Evolutionary conservation across 2,888 invertebrate species (phyloP), one percentile per base, ranked within the genome.

Genomic region (Teinopalpus imperialis): DNA sequence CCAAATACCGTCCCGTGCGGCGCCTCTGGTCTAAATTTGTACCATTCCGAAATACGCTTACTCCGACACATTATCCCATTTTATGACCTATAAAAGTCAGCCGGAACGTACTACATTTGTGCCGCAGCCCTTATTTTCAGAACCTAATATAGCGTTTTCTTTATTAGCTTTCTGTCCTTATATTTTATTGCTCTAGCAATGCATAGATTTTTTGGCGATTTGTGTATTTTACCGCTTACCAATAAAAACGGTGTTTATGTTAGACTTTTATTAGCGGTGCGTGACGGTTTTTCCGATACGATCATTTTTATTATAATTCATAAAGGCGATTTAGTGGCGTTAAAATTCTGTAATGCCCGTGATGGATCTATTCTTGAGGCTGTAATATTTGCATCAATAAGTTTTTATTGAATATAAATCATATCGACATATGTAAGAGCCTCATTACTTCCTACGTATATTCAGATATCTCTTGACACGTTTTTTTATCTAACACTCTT

Each of bases 41-140:
- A 81, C 81, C 72, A 79, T 79, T 81, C 86, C 76, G 72, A 82
- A 87, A 86, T 85, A 83, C 81, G 81, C 79, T 81, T 76, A 79
- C 80, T 69, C 80, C 77, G 66, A 74, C 81, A 81, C 83, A 87
- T 87, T 87, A 88, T 85, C 78, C 82, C 76, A 69, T 74, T 88
- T 88, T 87, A 88, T 83, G 74, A 86, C 78, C 87, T 72, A 88
- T 88, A 87, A 87, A 88, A 85, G 87, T 87, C 86, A 81, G 72
- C 58, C 66, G 64, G 63, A 80, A 83, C 78, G 77, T 78, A 85
- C 77, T 82, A 81, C 79, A 77, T 85, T 88, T 87, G 82, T 74
- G 78, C 78, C 64, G 47, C 71, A 73, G 78, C 81, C 85, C 81
- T 86, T 83, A 85, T 81, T 81, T 82, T 76, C 81, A 73, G 80